Evolutionary conservation across 2,797 vertebrate genomes (phyloP).

Genomic region (Gymnocypris eckloni): DNA sequence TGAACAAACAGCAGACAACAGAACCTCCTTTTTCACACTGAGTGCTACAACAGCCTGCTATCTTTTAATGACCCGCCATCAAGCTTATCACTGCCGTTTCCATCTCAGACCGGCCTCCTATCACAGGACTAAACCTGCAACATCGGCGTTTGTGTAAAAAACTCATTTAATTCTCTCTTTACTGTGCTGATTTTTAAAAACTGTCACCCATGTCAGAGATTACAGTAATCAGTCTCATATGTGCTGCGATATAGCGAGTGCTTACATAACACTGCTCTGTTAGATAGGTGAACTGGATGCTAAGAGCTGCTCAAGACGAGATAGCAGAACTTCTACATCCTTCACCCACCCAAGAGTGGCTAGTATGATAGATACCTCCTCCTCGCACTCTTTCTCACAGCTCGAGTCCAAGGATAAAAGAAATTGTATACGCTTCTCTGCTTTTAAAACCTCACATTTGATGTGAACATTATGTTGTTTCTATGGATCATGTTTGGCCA

Average conservation of each 20-base stretch:
- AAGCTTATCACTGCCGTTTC: conserved; percentile 42
- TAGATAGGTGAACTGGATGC: conserved; percentile 5
- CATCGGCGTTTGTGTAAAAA: conserved; percentile 34
- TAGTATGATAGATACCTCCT: conserved; percentile 7
- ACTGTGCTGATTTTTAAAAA: conserved; percentile 20
- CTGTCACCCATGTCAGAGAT: conserved; percentile 52
- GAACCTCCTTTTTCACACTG: conserved; percentile 23
- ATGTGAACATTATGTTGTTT: not conserved
- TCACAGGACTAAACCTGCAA: not conserved
- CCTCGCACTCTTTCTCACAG: conserved; percentile 1
- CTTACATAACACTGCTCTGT: conserved; percentile 47
- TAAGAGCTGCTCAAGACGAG: conserved; percentile 27
- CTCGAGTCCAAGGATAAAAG: not conserved
- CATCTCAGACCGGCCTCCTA: not conserved
- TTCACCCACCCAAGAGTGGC: not conserved
- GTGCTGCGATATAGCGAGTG: conserved; percentile 41
- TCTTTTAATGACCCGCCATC: conserved; percentile 48
- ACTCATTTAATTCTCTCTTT: not conserved
- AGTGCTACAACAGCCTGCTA: conserved; percentile 30
- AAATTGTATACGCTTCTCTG: not conserved
- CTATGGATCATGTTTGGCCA: not conserved
- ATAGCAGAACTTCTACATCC: conserved; percentile 20
- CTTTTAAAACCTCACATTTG: conserved; percentile 12
- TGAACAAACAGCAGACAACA: conserved; percentile 50
- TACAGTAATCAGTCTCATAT: conserved; percentile 53